Evolutionary conservation across 2,797 vertebrate genomes (phyloP), one percentile per base, ranked within the genome.

Genomic region (Chiroxiphia lanceolata): DNA sequence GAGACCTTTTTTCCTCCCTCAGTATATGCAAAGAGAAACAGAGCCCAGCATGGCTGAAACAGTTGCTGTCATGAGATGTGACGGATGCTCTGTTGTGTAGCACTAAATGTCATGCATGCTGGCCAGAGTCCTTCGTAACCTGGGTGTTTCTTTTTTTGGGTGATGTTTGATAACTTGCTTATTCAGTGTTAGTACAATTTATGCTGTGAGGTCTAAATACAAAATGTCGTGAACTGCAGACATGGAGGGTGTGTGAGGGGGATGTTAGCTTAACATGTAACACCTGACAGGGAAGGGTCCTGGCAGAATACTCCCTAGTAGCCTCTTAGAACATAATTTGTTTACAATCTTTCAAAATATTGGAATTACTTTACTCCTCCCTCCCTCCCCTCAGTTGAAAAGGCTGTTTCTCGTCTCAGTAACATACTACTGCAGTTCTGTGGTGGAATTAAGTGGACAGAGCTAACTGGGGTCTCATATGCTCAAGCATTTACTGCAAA

Each of bases 231-330:
- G 45, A 82, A 67, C 53, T 61, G 40, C 67, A 92, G 38, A 56
- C n/a, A 14, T 11, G 0, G 1, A 45, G 56, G 34, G 53, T 36
- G 23, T 77, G 45, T 34, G 12, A 74, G 80, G 47, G 54, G 67
- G 29, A 38, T 64, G 29, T 89, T 91, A 78, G 23, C 14, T 94
- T 83, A 96, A 83, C 57, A 53, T 61, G 34, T 69, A 83, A 79
- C 78, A 88, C 85, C 83, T 94, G 91, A 89, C 71, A 44, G 77
- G 79, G 84, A 91, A 87, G n/a, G 20, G 15, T 74, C 68, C 59
- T 92, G 87, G 69, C 67, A 84, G 61, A 79, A 34, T 65, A n/a
- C 17, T 76, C 54, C 44, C 48, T 76, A 33, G n/a, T 42, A 56
- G 61, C 57, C 27, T 89, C 38, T 74, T 80, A 71, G 47, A 59